These are phyloP conservation scores for Porites australiensis DNA, from an alignment of 64 coral and sea anemone genomes.

Conservation along the genomic window DNA sequence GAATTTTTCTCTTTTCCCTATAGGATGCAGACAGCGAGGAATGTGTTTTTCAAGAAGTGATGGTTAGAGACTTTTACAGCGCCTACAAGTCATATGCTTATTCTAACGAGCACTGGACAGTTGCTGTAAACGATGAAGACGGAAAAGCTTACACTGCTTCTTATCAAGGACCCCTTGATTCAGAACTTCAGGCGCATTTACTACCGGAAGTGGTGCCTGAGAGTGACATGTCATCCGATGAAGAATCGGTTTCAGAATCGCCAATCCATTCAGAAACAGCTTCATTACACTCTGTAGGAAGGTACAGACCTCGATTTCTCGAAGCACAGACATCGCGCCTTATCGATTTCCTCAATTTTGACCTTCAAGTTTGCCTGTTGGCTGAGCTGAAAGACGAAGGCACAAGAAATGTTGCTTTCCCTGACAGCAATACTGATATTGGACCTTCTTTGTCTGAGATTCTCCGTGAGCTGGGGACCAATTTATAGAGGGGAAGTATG, in stretches of 20 bases:
- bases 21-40: constrained; percentile 92
- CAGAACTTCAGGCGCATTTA: constrained; percentile 47
- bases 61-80: constrained; percentile 85
- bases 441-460: constrained; percentile 47
- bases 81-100: constrained; percentile 86
- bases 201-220: constrained; percentile 37
- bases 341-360: constrained; percentile 43
- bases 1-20: not conserved
- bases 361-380: constrained; percentile 18
- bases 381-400: constrained; percentile 27
- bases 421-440: constrained; percentile 26
- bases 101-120: constrained; percentile 85
- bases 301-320: constrained; percentile 5
- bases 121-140: constrained; percentile 55
- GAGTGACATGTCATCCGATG: constrained; percentile 41
- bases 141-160: constrained; percentile 55
- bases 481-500: not conserved
- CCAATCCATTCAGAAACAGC: not conserved
- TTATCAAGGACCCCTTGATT: constrained; percentile 42
- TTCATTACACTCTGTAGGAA: not conserved
- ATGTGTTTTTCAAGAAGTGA: constrained; percentile 84
- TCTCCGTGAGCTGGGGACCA: constrained; percentile 8
- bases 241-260: constrained; percentile 20
- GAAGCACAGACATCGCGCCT: constrained; percentile 37
- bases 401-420: constrained; percentile 11